Base-by-base conservation (phyloP, 1,140 invertebrate species). In the Episyrphus balteatus region DNA sequence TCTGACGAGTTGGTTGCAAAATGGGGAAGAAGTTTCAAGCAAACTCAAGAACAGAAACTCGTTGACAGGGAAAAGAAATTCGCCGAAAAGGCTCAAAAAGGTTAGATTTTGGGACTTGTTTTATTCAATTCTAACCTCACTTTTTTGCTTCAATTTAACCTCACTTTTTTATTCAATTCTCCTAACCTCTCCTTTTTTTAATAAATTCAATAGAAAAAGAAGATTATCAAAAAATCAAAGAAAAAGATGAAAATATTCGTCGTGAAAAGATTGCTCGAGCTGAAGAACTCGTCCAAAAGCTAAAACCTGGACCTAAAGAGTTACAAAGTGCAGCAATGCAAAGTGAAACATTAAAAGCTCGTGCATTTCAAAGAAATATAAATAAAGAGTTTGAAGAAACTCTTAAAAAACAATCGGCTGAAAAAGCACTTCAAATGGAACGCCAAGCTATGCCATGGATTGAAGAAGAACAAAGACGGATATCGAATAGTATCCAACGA, bases 281-380 rank as follows among this genome's bases (percentile, higher is more conserved):
- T 2, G 54, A 67, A 19, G 43, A 56, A 21, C 21, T 65, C 12
- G 46, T 67, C 13, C 55, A 67, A 44, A 51, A 60, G 49, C 49
- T 67, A 21, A 57, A 58, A 36, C 58, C 56, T 11, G 64, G 64
- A 5, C 63, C 64, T 3, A 46, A 60, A 0, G 55, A 62, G 31
- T 40, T 67, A 9, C 54, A 62, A 7, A 57, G 55, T 21, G 64
- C 64, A 36, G 50, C 50, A 7, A 34, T 60, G 9, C 60, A 62
- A 39, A 61, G 64, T 36, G 60, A 67, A 34, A 58, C 65, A 6
- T 26, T 65, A 42, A 51, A 55, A 0, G 56, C 54, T 18, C 47
- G 64, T 9, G 59, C 59, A 10, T 51, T 56, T 1, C 64, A 67
- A 49, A 46, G 57, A 0, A 42, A 57, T 21, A 51, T 66, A 31